These are phyloP conservation scores for Hepsetus odoe DNA, from an alignment of 2,113 vertebrate species.

Conservation along the genomic window DNA sequence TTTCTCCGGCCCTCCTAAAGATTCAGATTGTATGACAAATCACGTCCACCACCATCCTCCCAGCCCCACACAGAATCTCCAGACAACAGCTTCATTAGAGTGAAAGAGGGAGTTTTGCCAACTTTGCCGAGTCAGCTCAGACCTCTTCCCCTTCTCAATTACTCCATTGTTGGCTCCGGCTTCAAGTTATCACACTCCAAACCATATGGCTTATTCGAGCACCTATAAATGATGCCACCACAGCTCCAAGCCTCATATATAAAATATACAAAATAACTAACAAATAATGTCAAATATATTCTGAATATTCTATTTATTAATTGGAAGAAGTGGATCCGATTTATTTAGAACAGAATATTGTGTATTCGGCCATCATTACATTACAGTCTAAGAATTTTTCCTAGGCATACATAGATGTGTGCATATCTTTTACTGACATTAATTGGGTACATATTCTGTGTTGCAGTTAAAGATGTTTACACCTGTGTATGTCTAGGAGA, in stretches of 20 bases:
- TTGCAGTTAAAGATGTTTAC: too few species aligned
- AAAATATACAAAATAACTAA: too few species aligned
- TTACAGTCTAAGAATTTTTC: too few species aligned
- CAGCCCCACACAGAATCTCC: constrained; percentile 54
- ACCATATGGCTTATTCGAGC: constrained; percentile 67
- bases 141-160: constrained; percentile 71
- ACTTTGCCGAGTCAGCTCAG: constrained; percentile 78
- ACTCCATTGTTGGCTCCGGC: constrained; percentile 72
- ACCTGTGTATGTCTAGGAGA: too few species aligned
- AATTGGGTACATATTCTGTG: too few species aligned
- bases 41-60: constrained; percentile 70
- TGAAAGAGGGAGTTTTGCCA: constrained; percentile 76
- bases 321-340: too few species aligned
- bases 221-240: constrained; percentile 52
- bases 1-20: constrained; percentile 77
- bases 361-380: too few species aligned
- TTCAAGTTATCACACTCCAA: constrained; percentile 77
- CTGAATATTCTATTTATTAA: too few species aligned
- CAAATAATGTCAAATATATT: too few species aligned
- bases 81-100: constrained; percentile 82
- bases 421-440: too few species aligned
- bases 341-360: too few species aligned
- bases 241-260: neutral
- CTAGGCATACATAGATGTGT: too few species aligned
- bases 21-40: constrained; percentile 84